phyloP scores from a whole-genome alignment of 2,797 vertebrate species.

The Pseudochromis fuscus region DNA sequence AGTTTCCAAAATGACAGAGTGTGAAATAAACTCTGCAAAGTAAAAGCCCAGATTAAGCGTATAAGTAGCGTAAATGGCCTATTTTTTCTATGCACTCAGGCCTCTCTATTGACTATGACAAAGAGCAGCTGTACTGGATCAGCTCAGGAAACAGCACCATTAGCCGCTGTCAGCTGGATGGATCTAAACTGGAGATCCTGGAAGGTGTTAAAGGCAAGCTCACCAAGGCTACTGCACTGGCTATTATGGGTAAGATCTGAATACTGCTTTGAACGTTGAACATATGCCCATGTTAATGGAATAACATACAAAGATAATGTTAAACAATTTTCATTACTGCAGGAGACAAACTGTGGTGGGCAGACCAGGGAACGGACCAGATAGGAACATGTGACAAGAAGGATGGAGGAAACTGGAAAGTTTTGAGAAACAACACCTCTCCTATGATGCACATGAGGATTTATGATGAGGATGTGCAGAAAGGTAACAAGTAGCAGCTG shows the following conservation, averaged over 20 bases:
- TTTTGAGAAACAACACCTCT: conserved; percentile 92
- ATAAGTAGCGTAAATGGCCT: neutral
- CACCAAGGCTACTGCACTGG: conserved; percentile 93
- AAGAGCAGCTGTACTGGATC: conserved; percentile 95
- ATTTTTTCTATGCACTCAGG: conserved; percentile 78
- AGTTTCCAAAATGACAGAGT: neutral
- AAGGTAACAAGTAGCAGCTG: conserved; percentile 76
- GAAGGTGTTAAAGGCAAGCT: conserved; percentile 88
- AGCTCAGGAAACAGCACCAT: conserved; percentile 94
- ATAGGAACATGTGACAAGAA: conserved; percentile 95
- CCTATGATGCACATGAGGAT: conserved; percentile 98
- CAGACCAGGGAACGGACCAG: conserved; percentile 93
- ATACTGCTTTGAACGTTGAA: no score
- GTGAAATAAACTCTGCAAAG: neutral
- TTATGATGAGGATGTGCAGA: conserved; percentile 92
- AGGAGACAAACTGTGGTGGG: conserved; percentile 98
- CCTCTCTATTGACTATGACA: conserved; percentile 93
- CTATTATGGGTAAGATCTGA: conserved; percentile 97
- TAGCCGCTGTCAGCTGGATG: conserved; percentile 91
- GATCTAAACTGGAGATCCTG: conserved; percentile 88
- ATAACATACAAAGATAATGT: neutral
- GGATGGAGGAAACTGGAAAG: conserved; percentile 88
- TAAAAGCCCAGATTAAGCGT: conserved; percentile 4
- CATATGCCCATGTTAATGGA: no score
- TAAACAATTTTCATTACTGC: conserved; percentile 6